phyloP scores from a whole-genome alignment of 2,797 vertebrate genomes.

The Neostethus bicornis region DNA sequence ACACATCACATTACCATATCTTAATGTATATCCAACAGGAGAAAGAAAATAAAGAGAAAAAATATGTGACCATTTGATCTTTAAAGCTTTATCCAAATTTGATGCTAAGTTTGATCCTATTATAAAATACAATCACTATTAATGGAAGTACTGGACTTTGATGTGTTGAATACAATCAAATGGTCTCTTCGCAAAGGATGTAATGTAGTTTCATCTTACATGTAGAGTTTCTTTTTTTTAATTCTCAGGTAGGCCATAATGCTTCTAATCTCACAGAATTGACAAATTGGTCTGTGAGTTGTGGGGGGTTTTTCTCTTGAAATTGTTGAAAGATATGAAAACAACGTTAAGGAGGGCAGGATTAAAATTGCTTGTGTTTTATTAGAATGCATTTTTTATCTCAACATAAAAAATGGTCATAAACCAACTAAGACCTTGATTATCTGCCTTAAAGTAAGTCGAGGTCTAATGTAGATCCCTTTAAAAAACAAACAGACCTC shows the following conservation, averaged over 20 bases:
- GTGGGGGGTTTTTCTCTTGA: constrained; percentile 27
- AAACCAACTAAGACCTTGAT: no score
- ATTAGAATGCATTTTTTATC: no score
- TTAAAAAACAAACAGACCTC: no score
- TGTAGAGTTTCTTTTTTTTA: constrained; percentile 24
- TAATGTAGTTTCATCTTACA: constrained; percentile 49
- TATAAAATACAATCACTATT: no score
- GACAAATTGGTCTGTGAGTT: constrained; percentile 26
- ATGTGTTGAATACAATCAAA: constrained; percentile 28
- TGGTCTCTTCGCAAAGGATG: constrained; percentile 37
- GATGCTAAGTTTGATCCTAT: constrained; percentile 69
- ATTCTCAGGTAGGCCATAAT: constrained; percentile 23
- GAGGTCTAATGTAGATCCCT: no score
- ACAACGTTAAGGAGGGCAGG: no score
- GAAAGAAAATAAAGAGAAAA: not conserved
- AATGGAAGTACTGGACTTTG: no score
- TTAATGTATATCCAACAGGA: constrained; percentile 19
- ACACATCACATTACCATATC: constrained; percentile 29
- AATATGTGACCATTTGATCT: constrained; percentile 57
- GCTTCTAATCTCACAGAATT: constrained; percentile 32
- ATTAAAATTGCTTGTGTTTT: no score
- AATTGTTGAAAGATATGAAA: constrained; percentile 29
- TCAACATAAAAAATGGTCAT: no score
- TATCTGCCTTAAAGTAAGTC: no score
- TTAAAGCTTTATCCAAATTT: constrained; percentile 52